phyloP scores from a whole-genome alignment of 2,113 vertebrate genomes.

The Bothrops jararaca region DNA sequence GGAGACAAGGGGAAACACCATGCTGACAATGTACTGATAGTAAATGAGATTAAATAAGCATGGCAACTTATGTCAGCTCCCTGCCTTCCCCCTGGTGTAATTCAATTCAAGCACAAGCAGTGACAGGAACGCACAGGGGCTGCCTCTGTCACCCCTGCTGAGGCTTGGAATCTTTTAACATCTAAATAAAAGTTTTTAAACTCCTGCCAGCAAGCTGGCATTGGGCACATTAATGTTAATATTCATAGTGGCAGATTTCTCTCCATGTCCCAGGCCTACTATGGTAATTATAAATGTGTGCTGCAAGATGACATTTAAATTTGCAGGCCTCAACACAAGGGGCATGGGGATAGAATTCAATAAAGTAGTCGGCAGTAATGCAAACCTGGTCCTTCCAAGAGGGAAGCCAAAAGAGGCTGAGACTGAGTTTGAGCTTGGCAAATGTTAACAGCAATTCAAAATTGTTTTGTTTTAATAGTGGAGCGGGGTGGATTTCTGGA shows the following conservation, averaged over 20 bases:
- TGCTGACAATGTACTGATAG: slow-evolving; percentile 76
- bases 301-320: slow-evolving; percentile 69
- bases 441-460: not conserved
- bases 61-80: slow-evolving; percentile 71
- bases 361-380: slow-evolving; percentile 4
- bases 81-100: slow-evolving; percentile 76
- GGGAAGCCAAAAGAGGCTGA: not conserved
- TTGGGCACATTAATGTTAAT: slow-evolving; percentile 74
- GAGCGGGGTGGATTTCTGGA: not conserved
- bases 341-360: not conserved
- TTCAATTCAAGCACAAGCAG: slow-evolving; percentile 70
- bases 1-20: slow-evolving; percentile 65
- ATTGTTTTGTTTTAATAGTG: not conserved
- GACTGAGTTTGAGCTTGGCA: not conserved
- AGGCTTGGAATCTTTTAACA: slow-evolving; percentile 68
- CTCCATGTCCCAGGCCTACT: slow-evolving; percentile 50
- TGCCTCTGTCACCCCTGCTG: slow-evolving; percentile 73
- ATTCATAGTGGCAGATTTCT: slow-evolving; percentile 66
- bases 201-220: slow-evolving; percentile 70
- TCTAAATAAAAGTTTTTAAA: slow-evolving; percentile 78
- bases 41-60: slow-evolving; percentile 82
- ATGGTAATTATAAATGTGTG: slow-evolving; percentile 67
- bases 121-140: slow-evolving; percentile 73
- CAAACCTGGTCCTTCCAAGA: not conserved
- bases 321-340: slow-evolving; percentile 46